Evolutionary conservation across 2,797 vertebrate genomes (phyloP).

Genomic region (Anas georgica): DNA sequence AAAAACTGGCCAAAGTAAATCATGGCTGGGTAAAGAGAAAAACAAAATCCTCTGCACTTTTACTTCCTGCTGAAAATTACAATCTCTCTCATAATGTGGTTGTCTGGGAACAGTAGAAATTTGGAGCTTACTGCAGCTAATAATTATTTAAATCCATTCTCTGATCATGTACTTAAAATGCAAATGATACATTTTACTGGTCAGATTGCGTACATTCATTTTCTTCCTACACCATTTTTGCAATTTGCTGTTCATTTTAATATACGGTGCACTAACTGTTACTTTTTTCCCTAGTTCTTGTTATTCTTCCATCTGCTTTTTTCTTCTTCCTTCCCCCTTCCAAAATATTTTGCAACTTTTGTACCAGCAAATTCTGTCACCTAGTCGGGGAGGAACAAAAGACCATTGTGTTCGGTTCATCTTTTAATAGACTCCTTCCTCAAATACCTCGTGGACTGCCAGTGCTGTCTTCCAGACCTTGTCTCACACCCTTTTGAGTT

Average conservation of each 20-base stretch:
- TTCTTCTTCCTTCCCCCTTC: conserved; percentile 57
- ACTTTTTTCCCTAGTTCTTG: neutral
- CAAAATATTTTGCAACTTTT: conserved; percentile 55
- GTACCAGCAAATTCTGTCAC: conserved; percentile 61
- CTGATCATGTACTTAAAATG: neutral
- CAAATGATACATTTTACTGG: neutral
- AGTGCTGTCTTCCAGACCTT: conserved; percentile 54
- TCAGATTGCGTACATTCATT: neutral
- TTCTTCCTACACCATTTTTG: neutral
- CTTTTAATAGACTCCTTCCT: conserved; percentile 63
- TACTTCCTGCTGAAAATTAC: conserved; percentile 1
- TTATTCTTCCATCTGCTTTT: conserved; percentile 50
- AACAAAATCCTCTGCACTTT: neutral
- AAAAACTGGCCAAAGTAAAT: conserved; percentile 4
- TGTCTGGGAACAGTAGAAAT: neutral
- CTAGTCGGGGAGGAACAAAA: conserved; percentile 53
- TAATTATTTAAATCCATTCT: neutral
- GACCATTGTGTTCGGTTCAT: conserved; percentile 53
- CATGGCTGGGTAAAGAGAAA: neutral
- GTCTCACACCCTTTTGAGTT: conserved; percentile 59
- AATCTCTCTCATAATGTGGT: neutral
- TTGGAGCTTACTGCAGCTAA: neutral
- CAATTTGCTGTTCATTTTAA: conserved; percentile 20
- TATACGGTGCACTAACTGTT: neutral
- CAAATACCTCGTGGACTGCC: conserved; percentile 29